phyloP scores from a whole-genome alignment of 2,888 invertebrate genomes.

The Pelosia muscerda region DNA sequence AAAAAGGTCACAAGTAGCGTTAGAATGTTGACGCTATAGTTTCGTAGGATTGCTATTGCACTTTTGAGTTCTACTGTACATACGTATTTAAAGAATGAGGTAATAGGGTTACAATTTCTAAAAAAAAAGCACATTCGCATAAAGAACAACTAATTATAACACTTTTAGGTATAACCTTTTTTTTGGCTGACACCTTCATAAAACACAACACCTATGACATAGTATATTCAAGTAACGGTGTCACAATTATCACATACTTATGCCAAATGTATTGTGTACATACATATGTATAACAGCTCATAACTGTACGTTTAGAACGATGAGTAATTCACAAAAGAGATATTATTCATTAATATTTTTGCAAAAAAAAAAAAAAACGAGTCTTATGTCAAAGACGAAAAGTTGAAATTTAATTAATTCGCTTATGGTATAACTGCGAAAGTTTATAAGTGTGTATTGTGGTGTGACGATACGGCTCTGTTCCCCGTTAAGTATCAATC shows the following conservation, averaged over 20 bases:
- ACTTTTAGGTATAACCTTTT: background rate
- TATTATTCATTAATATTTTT: conserved; percentile 18
- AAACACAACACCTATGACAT: background rate
- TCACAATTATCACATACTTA: conserved; percentile 41
- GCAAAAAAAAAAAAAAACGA: background rate
- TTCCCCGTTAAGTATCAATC: conserved; percentile 5
- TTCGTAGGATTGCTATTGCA: too few relatives aligned
- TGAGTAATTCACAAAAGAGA: conserved; percentile 23
- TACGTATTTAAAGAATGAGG: too few relatives aligned
- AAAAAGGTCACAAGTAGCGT: too few relatives aligned
- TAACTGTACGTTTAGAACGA: conserved; percentile 36
- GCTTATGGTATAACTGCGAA: conserved; percentile 1
- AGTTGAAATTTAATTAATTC: background rate
- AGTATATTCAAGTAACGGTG: conserved; percentile 35
- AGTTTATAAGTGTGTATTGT: conserved; percentile 3
- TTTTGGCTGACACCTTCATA: background rate
- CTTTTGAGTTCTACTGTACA: too few relatives aligned
- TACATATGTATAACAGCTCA: conserved; percentile 9
- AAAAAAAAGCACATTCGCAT: background rate
- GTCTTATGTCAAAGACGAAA: conserved; percentile 6
- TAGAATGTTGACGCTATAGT: too few relatives aligned
- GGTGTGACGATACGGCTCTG: conserved; percentile 7
- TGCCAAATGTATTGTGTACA: conserved; percentile 22
- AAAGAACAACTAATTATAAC: background rate
- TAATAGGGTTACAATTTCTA: background rate